phyloP scores from a whole-genome alignment of 1,140 invertebrate species.

The Meloidogyne chitwoodi region DNA sequence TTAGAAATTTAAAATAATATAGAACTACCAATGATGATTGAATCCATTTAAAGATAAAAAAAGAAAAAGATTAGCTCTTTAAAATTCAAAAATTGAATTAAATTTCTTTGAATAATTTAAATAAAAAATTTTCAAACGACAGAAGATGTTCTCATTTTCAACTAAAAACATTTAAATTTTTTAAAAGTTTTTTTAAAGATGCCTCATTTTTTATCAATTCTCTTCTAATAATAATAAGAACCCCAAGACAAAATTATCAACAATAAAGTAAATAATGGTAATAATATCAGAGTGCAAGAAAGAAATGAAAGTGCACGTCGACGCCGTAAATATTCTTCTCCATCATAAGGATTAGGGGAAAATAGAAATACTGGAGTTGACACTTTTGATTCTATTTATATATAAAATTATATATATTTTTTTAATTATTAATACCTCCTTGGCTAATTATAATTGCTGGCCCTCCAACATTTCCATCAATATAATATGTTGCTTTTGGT shows the following conservation, averaged over 20 bases:
- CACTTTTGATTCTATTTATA: not conserved
- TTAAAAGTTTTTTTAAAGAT: not conserved
- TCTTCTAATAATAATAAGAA: not conserved
- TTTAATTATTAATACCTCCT: not conserved
- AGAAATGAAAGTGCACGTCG: constrained; percentile 5
- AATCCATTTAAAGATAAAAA: not conserved
- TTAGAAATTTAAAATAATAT: too few species aligned
- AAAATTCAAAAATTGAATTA: not conserved
- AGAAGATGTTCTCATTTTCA: too few species aligned
- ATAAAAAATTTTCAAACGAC: not conserved
- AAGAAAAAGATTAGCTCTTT: not conserved
- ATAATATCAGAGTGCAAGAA: not conserved
- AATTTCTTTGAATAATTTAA: not conserved
- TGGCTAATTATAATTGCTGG: not conserved
- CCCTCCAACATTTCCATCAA: not conserved
- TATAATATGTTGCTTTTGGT: not conserved
- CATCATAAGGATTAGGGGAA: constrained; percentile 2
- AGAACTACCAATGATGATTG: not conserved
- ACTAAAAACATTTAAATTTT: not conserved
- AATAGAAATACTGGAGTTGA: not conserved
- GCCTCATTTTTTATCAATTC: not conserved
- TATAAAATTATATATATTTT: not conserved
- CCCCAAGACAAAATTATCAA: constrained; percentile 3
- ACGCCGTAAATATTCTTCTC: not conserved
- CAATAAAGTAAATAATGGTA: constrained; percentile 10